These are phyloP conservation scores for Grus americana DNA, from an alignment of 2,113 vertebrate species.

Conservation along the genomic window DNA sequence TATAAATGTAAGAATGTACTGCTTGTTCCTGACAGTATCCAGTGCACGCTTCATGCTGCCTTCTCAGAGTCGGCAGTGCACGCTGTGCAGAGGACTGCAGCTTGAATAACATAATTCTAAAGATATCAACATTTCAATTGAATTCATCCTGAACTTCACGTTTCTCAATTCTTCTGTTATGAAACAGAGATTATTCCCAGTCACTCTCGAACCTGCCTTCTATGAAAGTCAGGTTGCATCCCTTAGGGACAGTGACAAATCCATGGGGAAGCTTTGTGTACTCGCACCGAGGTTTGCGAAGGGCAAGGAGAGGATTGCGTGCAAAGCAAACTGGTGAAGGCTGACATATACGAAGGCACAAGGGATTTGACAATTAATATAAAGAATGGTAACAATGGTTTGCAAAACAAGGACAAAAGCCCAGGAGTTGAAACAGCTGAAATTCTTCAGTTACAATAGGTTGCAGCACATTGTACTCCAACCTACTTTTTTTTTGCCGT, in stretches of 20 bases:
- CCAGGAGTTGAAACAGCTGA: not conserved
- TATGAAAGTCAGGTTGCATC: not conserved
- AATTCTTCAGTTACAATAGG: not conserved
- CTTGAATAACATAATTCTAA: not conserved
- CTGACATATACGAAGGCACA: not conserved
- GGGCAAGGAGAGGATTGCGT: accelerated
- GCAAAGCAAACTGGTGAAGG: not conserved
- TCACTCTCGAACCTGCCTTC: not conserved
- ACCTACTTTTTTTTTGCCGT: not conserved
- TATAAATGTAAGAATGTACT: not conserved
- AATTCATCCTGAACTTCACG: not conserved
- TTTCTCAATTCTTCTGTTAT: not conserved
- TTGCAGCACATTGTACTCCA: not conserved
- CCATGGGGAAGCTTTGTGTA: not conserved
- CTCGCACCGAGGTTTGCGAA: not conserved
- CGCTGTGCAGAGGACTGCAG: not conserved
- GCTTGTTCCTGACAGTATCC: not conserved
- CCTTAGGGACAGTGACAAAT: not conserved
- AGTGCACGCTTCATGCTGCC: not conserved
- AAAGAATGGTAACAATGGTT: not conserved
- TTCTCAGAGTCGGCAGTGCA: not conserved
- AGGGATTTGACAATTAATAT: not conserved
- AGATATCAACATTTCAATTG: not conserved
- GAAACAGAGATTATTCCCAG: not conserved
- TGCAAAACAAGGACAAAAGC: not conserved